These are phyloP conservation scores for Phalera bucephala DNA, from an alignment of 2,888 invertebrate species.

Conservation along the genomic window DNA sequence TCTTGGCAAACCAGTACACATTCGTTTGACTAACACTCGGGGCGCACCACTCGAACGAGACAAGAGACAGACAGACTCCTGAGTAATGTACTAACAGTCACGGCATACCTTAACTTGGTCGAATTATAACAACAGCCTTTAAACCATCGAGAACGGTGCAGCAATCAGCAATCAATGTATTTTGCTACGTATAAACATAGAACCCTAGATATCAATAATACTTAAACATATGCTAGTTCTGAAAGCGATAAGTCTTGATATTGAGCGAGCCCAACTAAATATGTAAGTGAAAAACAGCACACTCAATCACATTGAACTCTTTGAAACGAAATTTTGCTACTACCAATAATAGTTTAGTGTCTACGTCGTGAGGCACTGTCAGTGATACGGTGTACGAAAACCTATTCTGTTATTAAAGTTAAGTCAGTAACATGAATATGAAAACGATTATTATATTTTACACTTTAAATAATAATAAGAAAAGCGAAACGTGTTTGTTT, in stretches of 20 bases:
- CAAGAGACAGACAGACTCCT: constrained; percentile 47
- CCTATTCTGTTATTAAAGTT: too few species aligned
- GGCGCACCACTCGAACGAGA: constrained; percentile 79
- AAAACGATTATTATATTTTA: too few species aligned
- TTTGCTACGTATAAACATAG: constrained; percentile 70
- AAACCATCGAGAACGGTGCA: constrained; percentile 68
- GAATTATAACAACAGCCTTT: constrained; percentile 69
- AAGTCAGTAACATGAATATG: too few species aligned
- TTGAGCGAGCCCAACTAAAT: constrained; percentile 80
- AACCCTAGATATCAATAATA: constrained; percentile 70
- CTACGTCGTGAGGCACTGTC: constrained; percentile 47
- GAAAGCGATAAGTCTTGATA: constrained; percentile 79
- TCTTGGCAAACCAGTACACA: constrained; percentile 80
- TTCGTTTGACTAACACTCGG: constrained; percentile 73
- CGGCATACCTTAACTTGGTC: constrained; percentile 67
- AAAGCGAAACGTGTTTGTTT: constrained; percentile 73
- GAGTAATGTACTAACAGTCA: constrained; percentile 53
- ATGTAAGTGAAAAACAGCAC: constrained; percentile 70
- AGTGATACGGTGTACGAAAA: constrained; percentile 44
- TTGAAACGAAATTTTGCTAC: constrained; percentile 20
- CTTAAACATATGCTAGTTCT: constrained; percentile 71
- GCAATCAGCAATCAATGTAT: constrained; percentile 72
- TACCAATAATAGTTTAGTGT: constrained; percentile 20
- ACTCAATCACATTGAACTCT: constrained; percentile 60
- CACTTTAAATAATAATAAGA: constrained; percentile 48